Evolutionary conservation across 2,888 invertebrate genomes (phyloP).

Genomic region (Trisateles emortualis): DNA sequence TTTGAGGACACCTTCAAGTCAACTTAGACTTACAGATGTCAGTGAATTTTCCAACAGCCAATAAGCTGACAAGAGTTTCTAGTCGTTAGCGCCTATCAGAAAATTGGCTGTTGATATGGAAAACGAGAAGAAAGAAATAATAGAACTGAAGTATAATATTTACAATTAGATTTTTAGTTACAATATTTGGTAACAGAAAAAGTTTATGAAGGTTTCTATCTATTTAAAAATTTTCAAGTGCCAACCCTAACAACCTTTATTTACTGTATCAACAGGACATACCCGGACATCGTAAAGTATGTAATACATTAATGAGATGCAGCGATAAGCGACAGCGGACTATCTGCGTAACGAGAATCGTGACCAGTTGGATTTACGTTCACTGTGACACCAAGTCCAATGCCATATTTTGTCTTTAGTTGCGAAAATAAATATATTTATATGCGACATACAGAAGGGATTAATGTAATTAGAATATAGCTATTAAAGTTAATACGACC

Average conservation of each 20-base stretch:
- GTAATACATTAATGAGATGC: constrained; percentile 32
- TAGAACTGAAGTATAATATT: too few species aligned
- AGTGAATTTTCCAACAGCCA: too few species aligned
- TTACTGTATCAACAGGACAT: constrained; percentile 21
- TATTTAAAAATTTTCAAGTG: background rate
- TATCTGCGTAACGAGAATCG: constrained; percentile 25
- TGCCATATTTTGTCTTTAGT: constrained; percentile 24
- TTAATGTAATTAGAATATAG: background rate
- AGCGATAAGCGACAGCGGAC: constrained; percentile 39
- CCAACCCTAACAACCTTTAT: constrained; percentile 18
- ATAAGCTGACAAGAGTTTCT: too few species aligned
- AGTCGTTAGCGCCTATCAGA: too few species aligned
- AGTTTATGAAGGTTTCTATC: background rate
- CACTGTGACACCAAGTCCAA: constrained; percentile 6
- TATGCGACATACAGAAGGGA: background rate
- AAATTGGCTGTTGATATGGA: too few species aligned
- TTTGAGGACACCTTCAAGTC: too few species aligned
- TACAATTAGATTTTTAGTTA: too few species aligned
- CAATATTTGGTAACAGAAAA: background rate
- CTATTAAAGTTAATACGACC: background rate
- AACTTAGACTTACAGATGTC: too few species aligned
- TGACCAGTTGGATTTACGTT: constrained; percentile 27
- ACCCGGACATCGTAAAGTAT: constrained; percentile 30
- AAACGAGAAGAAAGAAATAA: too few species aligned
- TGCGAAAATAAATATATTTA: background rate